Percentiles rank a stretch among this genome's conserved stretches.
phyloP scores from a whole-genome alignment of 2,113 vertebrate species.

The Brienomyrus brachyistius region DNA sequence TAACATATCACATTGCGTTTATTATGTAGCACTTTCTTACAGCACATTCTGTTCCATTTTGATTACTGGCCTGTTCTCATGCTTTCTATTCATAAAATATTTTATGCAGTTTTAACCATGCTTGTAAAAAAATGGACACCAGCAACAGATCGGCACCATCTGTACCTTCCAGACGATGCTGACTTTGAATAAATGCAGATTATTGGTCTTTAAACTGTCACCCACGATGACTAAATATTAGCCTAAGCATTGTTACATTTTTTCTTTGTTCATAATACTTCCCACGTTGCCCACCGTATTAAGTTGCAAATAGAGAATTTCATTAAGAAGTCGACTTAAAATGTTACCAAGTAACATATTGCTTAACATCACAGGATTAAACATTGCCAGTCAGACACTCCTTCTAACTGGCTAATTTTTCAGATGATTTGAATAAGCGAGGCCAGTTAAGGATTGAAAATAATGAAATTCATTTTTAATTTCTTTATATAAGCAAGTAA shows the following conservation, averaged over 20 bases:
- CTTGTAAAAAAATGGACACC: not conserved
- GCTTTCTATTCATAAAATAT: conserved; percentile 38
- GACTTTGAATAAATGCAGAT: not conserved
- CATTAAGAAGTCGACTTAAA: not conserved
- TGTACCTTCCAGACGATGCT: not conserved
- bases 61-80: conserved; percentile 32
- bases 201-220: not conserved
- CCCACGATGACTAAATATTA: not conserved
- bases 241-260: not conserved
- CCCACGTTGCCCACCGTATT: not conserved
- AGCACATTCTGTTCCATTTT: not conserved
- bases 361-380: not conserved
- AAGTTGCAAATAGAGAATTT: not conserved
- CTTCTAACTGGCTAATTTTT: not conserved
- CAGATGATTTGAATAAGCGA: not conserved
- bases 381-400: not conserved
- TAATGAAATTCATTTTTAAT: not conserved
- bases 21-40: not conserved
- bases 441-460: not conserved
- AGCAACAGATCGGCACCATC: not conserved
- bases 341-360: not conserved
- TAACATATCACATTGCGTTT: not conserved
- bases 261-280: not conserved
- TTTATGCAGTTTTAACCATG: not conserved
- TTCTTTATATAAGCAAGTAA: not conserved